Base-by-base conservation (phyloP, 1,140 invertebrate genomes). In the Euura saliciscinereae region DNA sequence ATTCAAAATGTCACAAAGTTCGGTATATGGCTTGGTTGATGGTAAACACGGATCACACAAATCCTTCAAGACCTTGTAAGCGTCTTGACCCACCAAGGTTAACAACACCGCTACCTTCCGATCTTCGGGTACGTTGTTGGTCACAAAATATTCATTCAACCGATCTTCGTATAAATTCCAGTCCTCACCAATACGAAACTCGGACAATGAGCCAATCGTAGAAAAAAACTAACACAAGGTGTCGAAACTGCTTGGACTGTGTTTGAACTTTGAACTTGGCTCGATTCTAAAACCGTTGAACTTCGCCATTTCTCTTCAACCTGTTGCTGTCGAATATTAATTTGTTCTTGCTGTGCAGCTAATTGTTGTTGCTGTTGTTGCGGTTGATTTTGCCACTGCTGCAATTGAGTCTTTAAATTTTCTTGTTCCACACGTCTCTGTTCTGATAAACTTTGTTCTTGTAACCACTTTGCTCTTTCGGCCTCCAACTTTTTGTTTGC, bases 71-170 rank as follows among this genome's bases (percentile, higher is more conserved):
- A 68, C 67, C 59, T 76, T 75, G 64, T 79, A 78, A 3, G 73
- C 69, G 1, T 76, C 69, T 44, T 43, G 7, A 0, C 76, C 73
- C 0, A 80, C 74, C 1, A 75, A 6, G 8, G 78, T 75, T 4
- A 80, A 51, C 4, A 77, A 69, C 1, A 78, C 75, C 3, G 77
- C 65, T 4, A 80, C 71, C 64, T 72, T 73, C 13, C 75, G 71
- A 2, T 70, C 28, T 0, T 75, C 76, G 2, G 70, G 7, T 0
- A 80, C 71, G 13, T 51, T 51, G 69, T 80, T 79, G 28, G 76
- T 73, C 0, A 66, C 64, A 59, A 78, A 79, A 71, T 76, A 79
- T 59, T 80, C 74, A n/a, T 80, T 75, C 8, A 80, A 46, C 0
- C 73, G 66, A 42, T 80, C 76, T 43, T 73, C 46, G 8, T 78